Evolutionary conservation across 2,113 vertebrate genomes (phyloP).

Genomic region (Delphinus delphis): DNA sequence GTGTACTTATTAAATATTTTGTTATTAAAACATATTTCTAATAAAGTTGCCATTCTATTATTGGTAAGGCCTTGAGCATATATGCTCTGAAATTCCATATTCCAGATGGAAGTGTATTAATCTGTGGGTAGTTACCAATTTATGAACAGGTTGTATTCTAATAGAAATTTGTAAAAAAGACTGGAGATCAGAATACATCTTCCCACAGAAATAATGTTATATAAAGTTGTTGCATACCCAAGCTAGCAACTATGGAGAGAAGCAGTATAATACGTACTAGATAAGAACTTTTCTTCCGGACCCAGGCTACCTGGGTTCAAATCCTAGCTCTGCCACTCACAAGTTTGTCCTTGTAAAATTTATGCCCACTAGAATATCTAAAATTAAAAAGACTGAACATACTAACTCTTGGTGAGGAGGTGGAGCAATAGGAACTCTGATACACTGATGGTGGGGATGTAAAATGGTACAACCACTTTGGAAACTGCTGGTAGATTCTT

Average conservation of each 20-base stretch:
- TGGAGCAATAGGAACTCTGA: background rate
- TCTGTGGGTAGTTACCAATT: background rate
- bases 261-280: background rate
- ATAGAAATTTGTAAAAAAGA: background rate
- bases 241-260: background rate
- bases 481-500: background rate
- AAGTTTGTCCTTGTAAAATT: background rate
- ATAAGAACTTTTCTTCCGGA: background rate
- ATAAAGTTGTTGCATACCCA: background rate
- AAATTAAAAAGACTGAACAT: background rate
- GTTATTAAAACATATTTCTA: background rate
- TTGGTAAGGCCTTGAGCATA: background rate
- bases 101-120: background rate
- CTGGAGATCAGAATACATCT: background rate
- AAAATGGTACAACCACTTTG: background rate
- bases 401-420: background rate
- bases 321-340: background rate
- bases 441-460: background rate
- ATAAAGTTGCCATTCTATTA: background rate
- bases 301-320: background rate
- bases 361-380: background rate
- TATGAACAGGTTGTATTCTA: background rate
- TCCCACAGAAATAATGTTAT: background rate
- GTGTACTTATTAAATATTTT: slow-evolving; percentile 2
- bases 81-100: background rate